Conservation (phyloP, 2,797 vertebrate genomes). For the Crenuchus spilurus region DNA sequence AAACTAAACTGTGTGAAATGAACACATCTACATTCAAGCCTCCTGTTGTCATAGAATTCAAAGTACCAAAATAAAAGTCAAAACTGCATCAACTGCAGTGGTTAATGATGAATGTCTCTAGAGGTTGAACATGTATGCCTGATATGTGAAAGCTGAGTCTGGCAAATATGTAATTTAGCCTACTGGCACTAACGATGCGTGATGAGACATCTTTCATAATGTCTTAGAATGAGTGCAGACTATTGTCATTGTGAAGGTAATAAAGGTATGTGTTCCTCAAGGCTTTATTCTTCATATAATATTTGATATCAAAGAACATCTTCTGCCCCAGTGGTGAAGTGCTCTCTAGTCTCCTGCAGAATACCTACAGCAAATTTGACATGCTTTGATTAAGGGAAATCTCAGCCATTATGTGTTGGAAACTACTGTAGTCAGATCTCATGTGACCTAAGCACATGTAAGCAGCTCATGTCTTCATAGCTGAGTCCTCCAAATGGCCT, state of each 20-base stretch:
- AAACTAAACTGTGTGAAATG: too few relatives aligned
- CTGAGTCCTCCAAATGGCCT: background rate
- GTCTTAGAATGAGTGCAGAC: constrained; percentile 6
- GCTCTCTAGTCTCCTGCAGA: constrained; percentile 13
- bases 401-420: constrained; percentile 2
- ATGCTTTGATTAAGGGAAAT: constrained; percentile 21
- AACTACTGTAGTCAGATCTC: background rate
- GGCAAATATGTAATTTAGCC: constrained; percentile 7
- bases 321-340: background rate
- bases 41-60: too few relatives aligned
- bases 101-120: too few relatives aligned
- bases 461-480: background rate
- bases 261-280: constrained; percentile 36
- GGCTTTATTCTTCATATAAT: constrained; percentile 34
- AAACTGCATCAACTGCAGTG: too few relatives aligned
- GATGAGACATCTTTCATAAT: constrained; percentile 20
- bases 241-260: constrained; percentile 37
- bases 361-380: constrained; percentile 20
- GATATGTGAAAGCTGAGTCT: background rate
- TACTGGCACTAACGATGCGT: background rate
- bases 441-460: background rate
- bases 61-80: too few relatives aligned
- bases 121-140: background rate
- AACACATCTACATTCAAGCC: too few relatives aligned
- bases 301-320: constrained; percentile 32